Percentiles rank a stretch among this genome's conserved stretches.
Evolutionary conservation across 2,797 vertebrate species (phyloP).

Genomic region (Melanotaenia nigrans): DNA sequence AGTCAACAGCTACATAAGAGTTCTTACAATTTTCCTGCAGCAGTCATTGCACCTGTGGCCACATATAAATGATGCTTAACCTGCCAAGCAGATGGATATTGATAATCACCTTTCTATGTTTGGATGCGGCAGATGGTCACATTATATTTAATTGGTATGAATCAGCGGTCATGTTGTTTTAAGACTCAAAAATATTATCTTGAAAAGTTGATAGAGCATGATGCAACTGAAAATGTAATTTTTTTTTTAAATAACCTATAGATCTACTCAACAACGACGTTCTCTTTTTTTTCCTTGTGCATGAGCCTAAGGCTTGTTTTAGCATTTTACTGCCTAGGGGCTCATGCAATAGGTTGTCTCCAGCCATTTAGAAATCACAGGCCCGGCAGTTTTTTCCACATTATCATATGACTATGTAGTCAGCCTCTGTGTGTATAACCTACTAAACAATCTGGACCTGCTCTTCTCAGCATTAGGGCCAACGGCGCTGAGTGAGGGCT

Average conservation of each 20-base stretch:
- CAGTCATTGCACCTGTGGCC: not conserved
- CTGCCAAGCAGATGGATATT: not conserved
- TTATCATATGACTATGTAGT: not conserved
- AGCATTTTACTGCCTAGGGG: too few relatives aligned
- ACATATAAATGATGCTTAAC: not conserved
- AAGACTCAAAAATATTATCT: not conserved
- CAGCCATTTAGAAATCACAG: not conserved
- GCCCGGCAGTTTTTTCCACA: constrained; percentile 30
- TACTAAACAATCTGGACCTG: constrained; percentile 7
- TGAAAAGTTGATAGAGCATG: not conserved
- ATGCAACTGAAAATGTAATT: too few relatives aligned
- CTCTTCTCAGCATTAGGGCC: not conserved
- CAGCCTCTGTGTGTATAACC: not conserved
- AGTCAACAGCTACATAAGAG: not conserved
- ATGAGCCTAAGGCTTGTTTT: not conserved
- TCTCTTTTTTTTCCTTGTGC: not conserved
- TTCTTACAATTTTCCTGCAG: not conserved
- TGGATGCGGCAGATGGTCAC: not conserved
- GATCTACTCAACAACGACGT: not conserved
- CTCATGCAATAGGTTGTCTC: not conserved
- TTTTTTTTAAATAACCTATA: too few relatives aligned
- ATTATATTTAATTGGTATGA: not conserved
- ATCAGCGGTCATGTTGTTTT: not conserved
- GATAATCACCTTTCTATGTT: not conserved
- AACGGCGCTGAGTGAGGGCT: constrained; percentile 17